Conservation (phyloP, 2,888 invertebrate genomes). For the Argynnis bischoffii region DNA sequence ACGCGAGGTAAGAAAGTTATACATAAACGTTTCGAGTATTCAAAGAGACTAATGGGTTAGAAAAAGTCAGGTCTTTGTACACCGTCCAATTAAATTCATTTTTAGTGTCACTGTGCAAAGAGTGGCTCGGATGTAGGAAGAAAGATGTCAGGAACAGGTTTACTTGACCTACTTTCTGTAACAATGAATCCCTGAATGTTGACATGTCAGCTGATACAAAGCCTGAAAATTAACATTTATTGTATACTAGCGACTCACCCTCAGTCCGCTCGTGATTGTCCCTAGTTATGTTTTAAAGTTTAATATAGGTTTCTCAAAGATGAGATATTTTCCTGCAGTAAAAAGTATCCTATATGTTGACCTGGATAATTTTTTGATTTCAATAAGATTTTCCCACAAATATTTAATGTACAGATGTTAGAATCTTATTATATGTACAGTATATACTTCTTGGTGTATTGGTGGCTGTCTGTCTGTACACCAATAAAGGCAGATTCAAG, state of each 20-base stretch:
- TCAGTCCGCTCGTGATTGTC: no score
- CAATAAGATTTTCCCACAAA: no score
- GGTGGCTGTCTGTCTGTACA: not conserved
- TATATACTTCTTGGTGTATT: not conserved
- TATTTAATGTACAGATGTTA: no score
- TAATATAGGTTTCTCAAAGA: no score
- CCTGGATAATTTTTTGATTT: no score
- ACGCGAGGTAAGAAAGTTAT: constrained; percentile 10
- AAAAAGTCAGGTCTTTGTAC: constrained; percentile 2
- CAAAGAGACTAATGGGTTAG: constrained; percentile 14
- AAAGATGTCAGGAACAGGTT: constrained; percentile 38
- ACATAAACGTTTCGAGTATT: constrained; percentile 9
- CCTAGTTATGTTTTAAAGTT: no score
- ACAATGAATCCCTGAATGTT: constrained; percentile 48
- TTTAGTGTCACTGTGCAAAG: constrained; percentile 19
- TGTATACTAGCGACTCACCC: not conserved
- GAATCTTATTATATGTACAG: no score
- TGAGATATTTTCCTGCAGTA: no score
- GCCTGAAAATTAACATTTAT: not conserved
- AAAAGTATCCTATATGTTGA: no score
- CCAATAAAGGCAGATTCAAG: no score
- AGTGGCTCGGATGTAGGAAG: constrained; percentile 20
- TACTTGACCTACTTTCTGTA: constrained; percentile 45
- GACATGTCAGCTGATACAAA: constrained; percentile 15
- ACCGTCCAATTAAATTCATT: constrained; percentile 27